phyloP scores from a whole-genome alignment of 2,113 vertebrate species.

The Myiagra hebetior region DNA sequence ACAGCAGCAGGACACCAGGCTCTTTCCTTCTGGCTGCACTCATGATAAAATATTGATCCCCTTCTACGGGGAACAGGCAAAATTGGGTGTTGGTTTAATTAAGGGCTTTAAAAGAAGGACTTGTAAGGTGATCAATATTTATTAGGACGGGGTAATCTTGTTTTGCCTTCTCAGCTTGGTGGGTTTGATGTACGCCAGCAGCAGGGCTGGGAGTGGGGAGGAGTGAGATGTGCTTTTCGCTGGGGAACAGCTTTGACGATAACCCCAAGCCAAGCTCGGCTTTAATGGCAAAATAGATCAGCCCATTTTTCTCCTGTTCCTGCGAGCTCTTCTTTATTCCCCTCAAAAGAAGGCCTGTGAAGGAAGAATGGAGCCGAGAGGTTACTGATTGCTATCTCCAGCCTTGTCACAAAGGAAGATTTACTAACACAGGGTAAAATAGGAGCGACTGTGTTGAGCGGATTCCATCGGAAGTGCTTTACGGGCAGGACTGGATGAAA shows the following conservation, averaged over 20 bases:
- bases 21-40: background rate
- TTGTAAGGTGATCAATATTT: constrained; percentile 12
- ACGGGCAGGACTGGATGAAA: constrained; percentile 4
- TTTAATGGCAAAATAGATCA: constrained; percentile 39
- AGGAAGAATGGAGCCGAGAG: background rate
- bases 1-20: background rate
- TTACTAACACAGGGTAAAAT: background rate
- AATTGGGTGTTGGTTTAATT: constrained; percentile 7
- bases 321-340: background rate
- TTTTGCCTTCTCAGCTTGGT: background rate
- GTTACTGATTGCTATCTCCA: constrained; percentile 22
- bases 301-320: background rate
- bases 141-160: background rate
- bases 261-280: background rate
- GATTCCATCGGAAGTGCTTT: background rate
- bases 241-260: background rate
- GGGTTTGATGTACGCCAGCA: background rate
- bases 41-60: background rate
- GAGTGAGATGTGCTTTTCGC: background rate
- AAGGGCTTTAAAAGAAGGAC: background rate
- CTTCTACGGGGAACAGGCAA: background rate
- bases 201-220: background rate
- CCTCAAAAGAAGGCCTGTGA: background rate
- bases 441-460: background rate
- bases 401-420: background rate